phyloP scores from a whole-genome alignment of 2,888 invertebrate species.

The Nemotelus pantherinus region DNA sequence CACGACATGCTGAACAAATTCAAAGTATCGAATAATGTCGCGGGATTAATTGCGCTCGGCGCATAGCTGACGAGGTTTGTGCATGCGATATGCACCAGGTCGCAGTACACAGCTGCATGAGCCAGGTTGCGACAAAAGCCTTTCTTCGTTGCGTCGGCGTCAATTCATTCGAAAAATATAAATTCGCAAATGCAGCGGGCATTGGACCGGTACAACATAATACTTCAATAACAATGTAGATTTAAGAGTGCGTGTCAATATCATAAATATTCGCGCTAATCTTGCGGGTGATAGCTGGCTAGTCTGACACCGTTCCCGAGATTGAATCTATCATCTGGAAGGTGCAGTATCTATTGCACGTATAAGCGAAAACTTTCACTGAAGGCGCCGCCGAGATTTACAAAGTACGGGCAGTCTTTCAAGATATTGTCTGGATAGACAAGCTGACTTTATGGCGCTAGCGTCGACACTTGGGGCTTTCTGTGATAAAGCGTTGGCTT shows the following conservation, averaged over 20 bases:
- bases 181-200: neutral
- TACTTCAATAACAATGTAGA: constrained; percentile 9
- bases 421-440: too few relatives aligned
- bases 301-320: constrained; percentile 32
- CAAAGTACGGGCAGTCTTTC: neutral
- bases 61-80: constrained; percentile 12
- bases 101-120: neutral
- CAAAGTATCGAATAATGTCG: constrained; percentile 20
- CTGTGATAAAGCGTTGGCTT: too few relatives aligned
- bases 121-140: neutral
- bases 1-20: constrained; percentile 29
- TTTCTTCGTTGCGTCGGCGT: neutral
- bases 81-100: neutral
- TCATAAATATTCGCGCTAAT: constrained; percentile 41
- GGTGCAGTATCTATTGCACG: constrained; percentile 21
- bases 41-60: constrained; percentile 26
- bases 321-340: constrained; percentile 37
- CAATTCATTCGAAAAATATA: neutral
- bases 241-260: constrained; percentile 29
- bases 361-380: constrained; percentile 23
- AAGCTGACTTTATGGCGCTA: too few relatives aligned
- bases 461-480: too few relatives aligned
- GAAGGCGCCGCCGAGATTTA: constrained; percentile 13
- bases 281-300: neutral
- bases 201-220: constrained; percentile 4